Base-by-base conservation (phyloP, 2,797 vertebrate genomes). In the Paramormyrops hopkinsi region DNA sequence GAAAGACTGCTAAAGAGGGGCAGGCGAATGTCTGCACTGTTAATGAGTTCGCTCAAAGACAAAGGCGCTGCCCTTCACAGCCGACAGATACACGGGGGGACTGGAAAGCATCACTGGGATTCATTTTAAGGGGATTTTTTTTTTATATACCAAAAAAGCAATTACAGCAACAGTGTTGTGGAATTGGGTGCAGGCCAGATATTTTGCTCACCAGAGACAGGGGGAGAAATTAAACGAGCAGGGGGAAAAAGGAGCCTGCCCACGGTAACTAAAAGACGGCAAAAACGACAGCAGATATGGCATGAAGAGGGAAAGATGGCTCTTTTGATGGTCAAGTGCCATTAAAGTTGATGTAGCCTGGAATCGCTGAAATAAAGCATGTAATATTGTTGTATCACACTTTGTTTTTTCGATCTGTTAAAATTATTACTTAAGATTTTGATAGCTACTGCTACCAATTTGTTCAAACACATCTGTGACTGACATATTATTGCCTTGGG, bases 121-220 rank as follows among this genome's bases (percentile, higher is more conserved):
- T 88, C 69, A 85, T 91, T 91, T 90, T 69, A 48, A 44, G 79
- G 41, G 44, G 12, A 76, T 89, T 88, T 90, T 89, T 90, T 90
- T 86, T 88, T 62, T 86, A 87, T 62, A 37, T 90, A 90, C 56
- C 89, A 93, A 92, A 90, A 94, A 95, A 92, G 88, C 93, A 95
- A 94, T 94, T 95, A 93, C 91, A 91, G 92, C 89, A 92, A 62
- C 92, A 91, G 69, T 90, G 90, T 90, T 91, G 89, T 86, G 76
- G 91, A 93, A 93, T 89, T 95, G 93, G 93, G 90, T 89, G 88
- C 69, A 53, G 25, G 93, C 92, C 94, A 94, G 93, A 88, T 92
- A 92, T 92, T 88, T 89, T 33, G 85, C 44, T 88, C 17, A 90
- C 86, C 88, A 87, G 90, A 54, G 22, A 62, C 76, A 25, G 50